Evolutionary conservation across 2,888 invertebrate genomes (phyloP), one percentile per base, ranked within the genome.

Genomic region (Cepaea hortensis): DNA sequence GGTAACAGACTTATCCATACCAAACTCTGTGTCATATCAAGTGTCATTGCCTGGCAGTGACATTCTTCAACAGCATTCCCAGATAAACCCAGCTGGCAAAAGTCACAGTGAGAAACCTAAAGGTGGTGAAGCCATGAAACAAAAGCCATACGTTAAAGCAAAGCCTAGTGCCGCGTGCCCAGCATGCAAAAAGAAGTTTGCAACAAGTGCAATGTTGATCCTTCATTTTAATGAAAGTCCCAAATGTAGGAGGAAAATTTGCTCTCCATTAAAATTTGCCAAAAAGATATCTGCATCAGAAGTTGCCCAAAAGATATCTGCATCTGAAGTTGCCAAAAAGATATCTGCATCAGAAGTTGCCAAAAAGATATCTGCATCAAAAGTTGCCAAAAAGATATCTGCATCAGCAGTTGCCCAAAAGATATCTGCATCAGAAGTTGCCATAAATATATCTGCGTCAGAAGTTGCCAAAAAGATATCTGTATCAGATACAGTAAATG

Each of bases 221-320:
- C 73, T 76, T 35, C 84, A 84, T 76, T 62, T 84, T 13, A 75
- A 76, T 76, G 46, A 65, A 5, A 84, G 73, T 46, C 20, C 18
- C 15, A 35, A 73, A 50, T 84, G 84, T 55, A 84, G 48, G 46
- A 79, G 3, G 3, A 62, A 76, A 65, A 48, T 48, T 76, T 13
- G 15, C 20, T 6, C 61, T 48, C 6, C 48, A 65, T 65, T 35
- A 1, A 76, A 84, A 48, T 61, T 20, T 75, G 46, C 76, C 7
- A 65, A 76, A 65, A 73, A 46, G 61, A 61, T 13, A 35, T 35
- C 35, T 35, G 35, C 35, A 35, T 35, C 35, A 35, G 35, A 35
- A 35, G 35, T 35, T 35, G 35, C 35, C 35, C 0, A 35, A 35
- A 35, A 35, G 35, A 35, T 35, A 35, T 35, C 35, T 35, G 35